Base-by-base conservation (phyloP, 2,797 vertebrate genomes). In the Hipposideros larvatus region DNA sequence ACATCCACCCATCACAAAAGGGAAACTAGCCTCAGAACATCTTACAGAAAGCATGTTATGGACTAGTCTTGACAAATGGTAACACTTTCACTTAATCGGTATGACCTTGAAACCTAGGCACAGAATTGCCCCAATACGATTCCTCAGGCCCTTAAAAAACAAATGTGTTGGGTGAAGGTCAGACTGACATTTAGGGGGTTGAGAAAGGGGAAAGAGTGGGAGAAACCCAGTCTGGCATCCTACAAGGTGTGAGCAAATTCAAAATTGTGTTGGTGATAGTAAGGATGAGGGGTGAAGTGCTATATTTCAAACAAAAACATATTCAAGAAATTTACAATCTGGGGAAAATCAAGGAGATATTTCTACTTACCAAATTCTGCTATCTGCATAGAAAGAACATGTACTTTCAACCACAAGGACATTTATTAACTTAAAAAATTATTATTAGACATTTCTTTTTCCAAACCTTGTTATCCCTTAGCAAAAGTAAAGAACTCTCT, bases 321-420 rank as follows among this genome's bases (percentile, higher is more conserved):
- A 85, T 22, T 82, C 34, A 80, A 77, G 82, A 84, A 77, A 91
- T 6, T 48, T 65, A 70, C 15, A 61, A 90, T 57, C 21, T 46
- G 55, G 82, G 34, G 11, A 90, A 85, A 88, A 85, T 59, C 53
- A n/a, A 73, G 26, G 46, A 87, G 48, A 7, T 41, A 66, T 70
- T 90, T 95, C 34, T 80, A 80, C 22, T 14, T 90, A 80, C 34
- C 28, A 71, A 37, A 3, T 14, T 55, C 73, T 51, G 34, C 24
- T 77, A 65, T 65, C 41, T 92, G 26, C 66, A 94, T 0, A 34
- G 85, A 94, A 86, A 92, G 57, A 83, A 93, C 28, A 22, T 2
- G 10, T 46, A 84, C 34, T 78, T 95, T 77, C 55, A 94, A 94
- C 37, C 70, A 94, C 24, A 53, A 87, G 55, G 85, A 68, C 5